Evolutionary conservation across 2,888 invertebrate genomes (phyloP).

Genomic region (Drosophila eohydei): DNA sequence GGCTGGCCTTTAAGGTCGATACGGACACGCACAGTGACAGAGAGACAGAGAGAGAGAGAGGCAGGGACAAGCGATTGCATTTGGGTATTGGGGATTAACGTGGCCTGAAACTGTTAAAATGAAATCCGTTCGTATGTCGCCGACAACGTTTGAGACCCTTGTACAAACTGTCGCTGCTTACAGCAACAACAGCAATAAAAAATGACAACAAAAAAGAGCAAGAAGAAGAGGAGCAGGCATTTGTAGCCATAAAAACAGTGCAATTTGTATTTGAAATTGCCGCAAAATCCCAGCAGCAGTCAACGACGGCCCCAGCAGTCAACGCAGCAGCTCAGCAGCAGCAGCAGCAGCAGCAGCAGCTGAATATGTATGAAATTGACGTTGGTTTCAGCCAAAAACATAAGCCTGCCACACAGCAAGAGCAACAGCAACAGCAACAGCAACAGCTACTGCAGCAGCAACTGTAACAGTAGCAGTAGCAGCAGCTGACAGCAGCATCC

Average conservation of each 20-base stretch:
- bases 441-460: constrained; percentile 31
- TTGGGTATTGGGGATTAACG: constrained; percentile 81
- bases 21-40: constrained; percentile 2
- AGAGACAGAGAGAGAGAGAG: neutral
- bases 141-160: constrained; percentile 69
- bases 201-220: constrained; percentile 3
- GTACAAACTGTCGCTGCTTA: constrained; percentile 73
- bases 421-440: constrained; percentile 37
- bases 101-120: constrained; percentile 79
- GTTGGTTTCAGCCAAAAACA: constrained; percentile 58
- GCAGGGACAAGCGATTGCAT: constrained; percentile 73
- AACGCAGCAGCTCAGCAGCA: constrained; percentile 47
- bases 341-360: constrained; percentile 30
- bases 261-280: constrained; percentile 81
- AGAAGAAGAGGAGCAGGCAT: constrained; percentile 41
- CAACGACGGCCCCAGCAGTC: constrained; percentile 47
- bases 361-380: constrained; percentile 77
- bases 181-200: constrained; percentile 41
- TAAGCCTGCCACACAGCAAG: constrained; percentile 51
- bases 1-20: constrained; percentile 53
- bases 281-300: constrained; percentile 77
- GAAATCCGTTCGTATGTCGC: constrained; percentile 75
- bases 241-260: constrained; percentile 78
- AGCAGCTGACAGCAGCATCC: constrained; percentile 39
- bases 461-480: constrained; percentile 25